Evolutionary conservation across 2,797 vertebrate species (phyloP).

Genomic region (Eutrigla gurnardus): DNA sequence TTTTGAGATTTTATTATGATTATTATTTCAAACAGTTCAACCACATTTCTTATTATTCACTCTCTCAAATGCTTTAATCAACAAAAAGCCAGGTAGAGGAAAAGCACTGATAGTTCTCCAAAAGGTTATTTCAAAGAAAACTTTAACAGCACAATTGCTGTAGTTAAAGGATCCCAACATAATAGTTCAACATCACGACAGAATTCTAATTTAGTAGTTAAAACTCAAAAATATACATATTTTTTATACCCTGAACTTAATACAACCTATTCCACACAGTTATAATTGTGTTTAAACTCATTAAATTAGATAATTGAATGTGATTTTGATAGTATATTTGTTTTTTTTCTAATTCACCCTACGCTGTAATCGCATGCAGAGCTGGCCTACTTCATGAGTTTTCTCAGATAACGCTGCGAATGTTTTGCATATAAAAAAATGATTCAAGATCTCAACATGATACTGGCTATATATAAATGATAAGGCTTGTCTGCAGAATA

Average conservation of each 20-base stretch:
- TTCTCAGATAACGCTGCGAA: conserved; percentile 67
- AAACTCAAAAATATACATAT: not conserved
- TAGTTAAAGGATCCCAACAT: not conserved
- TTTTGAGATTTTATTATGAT: not conserved
- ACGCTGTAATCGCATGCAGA: conserved; percentile 51
- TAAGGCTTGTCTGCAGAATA: conserved; percentile 80
- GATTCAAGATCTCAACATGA: conserved; percentile 74
- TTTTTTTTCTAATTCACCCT: conserved; percentile 41
- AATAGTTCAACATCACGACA: not conserved
- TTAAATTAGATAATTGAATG: too few species aligned
- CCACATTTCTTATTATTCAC: not conserved
- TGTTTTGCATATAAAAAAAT: conserved; percentile 79
- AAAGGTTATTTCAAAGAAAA: not conserved
- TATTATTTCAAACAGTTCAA: not conserved
- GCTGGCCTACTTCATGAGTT: conserved; percentile 68
- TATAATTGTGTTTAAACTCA: not conserved
- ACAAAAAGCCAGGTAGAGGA: not conserved
- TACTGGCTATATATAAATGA: conserved; percentile 84
- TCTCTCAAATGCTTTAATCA: not conserved
- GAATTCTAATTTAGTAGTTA: not conserved
- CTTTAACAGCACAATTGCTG: not conserved
- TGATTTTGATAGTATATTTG: not conserved
- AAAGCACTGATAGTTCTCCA: not conserved
- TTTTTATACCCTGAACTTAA: not conserved
- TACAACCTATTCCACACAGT: not conserved